Conservation (phyloP, 2,113 vertebrate species). For the Turdus rufiventris region DNA sequence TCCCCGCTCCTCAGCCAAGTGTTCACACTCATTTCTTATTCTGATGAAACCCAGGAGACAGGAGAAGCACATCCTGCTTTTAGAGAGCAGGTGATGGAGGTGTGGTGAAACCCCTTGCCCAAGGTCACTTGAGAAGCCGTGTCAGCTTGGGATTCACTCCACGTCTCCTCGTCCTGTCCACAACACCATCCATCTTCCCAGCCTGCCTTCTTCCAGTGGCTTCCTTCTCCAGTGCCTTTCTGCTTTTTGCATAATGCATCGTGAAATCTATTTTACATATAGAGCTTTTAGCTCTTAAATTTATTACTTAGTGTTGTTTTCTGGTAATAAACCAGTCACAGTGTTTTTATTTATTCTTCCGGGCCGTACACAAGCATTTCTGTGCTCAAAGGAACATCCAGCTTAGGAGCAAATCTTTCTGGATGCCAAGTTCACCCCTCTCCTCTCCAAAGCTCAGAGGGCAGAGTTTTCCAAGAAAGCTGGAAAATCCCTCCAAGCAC, state of each 20-base stretch:
- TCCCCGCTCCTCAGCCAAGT: fast-evolving
- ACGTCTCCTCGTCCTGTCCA: not conserved
- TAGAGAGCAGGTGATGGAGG: not conserved
- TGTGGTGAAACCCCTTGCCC: not conserved
- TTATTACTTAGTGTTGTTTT: not conserved
- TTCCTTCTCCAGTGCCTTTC: not conserved
- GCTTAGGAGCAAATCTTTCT: not conserved
- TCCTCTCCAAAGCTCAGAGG: not conserved
- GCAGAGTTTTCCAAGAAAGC: not conserved
- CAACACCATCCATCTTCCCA: not conserved
- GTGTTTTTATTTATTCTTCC: not conserved
- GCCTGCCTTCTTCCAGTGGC: not conserved
- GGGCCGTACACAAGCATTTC: not conserved
- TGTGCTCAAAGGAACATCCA: not conserved
- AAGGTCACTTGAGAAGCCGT: not conserved
- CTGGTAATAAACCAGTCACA: not conserved
- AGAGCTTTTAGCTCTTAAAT: not conserved
- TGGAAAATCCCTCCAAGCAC: not conserved
- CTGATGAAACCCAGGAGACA: not conserved
- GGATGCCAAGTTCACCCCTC: not conserved
- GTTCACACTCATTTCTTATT: not conserved
- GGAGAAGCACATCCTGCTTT: not conserved
- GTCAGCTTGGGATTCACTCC: not conserved
- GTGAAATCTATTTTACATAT: not conserved
- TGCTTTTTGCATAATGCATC: not conserved